Percentiles rank a stretch among this genome's conserved stretches.
Evolutionary conservation across 1,140 invertebrate species (phyloP).

Genomic region (Pseudomyrmex flavicornis): DNA sequence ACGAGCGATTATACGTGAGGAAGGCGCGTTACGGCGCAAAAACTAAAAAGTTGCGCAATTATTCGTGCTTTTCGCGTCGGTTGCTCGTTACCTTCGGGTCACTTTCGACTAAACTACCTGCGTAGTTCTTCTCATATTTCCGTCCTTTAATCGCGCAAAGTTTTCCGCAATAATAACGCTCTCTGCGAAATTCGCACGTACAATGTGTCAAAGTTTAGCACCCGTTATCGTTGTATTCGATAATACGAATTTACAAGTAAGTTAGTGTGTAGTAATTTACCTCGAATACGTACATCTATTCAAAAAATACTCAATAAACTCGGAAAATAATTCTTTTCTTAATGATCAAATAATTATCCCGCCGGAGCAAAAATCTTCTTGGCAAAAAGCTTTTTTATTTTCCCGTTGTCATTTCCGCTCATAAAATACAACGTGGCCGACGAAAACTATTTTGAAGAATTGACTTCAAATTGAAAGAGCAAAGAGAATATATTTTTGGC

Average conservation of each 20-base stretch:
- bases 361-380: background rate
- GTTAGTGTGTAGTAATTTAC: too few relatives aligned
- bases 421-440: constrained; percentile 18
- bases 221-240: background rate
- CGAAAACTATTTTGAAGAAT: constrained; percentile 37
- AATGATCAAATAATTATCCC: constrained; percentile 2
- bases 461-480: background rate
- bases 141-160: constrained; percentile 12
- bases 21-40: background rate
- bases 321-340: background rate
- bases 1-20: constrained; percentile 36
- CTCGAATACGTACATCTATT: too few relatives aligned
- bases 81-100: constrained; percentile 5
- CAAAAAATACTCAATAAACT: background rate
- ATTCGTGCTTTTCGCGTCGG: background rate
- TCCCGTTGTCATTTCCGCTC: background rate
- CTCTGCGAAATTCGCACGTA: background rate
- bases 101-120: background rate
- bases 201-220: background rate
- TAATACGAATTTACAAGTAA: background rate
- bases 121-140: too few relatives aligned
- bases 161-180: background rate
- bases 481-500: background rate
- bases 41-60: constrained; percentile 45
- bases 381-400: constrained; percentile 23